These are phyloP conservation scores for Chouioia cunea DNA, from an alignment of 2,888 invertebrate genomes.

Conservation along the genomic window DNA sequence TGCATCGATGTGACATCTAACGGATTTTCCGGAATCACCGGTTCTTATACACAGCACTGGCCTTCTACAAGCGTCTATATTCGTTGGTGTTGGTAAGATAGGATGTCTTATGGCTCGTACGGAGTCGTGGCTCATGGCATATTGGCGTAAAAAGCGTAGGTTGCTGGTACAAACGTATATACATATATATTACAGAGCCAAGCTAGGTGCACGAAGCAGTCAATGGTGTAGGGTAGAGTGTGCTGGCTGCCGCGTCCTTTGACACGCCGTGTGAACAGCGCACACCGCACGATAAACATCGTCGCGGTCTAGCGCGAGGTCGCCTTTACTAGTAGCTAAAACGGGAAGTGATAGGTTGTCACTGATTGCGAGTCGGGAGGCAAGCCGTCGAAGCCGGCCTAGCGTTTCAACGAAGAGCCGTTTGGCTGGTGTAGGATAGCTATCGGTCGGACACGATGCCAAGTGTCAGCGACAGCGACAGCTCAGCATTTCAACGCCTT, in stretches of 20 bases:
- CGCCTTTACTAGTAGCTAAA: background rate
- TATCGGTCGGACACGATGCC: conserved; percentile 51
- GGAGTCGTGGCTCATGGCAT: no score
- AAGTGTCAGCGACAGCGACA: conserved; percentile 50
- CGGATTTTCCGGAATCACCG: no score
- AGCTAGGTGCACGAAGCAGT: conserved; percentile 11
- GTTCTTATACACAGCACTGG: no score
- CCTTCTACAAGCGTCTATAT: no score
- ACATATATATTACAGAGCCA: no score
- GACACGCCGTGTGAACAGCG: conserved; percentile 54
- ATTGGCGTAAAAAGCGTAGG: no score
- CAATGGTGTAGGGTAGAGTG: conserved; percentile 17
- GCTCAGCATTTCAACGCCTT: conserved; percentile 2
- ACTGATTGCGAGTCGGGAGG: background rate
- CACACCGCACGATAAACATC: conserved; percentile 28
- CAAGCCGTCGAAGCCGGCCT: background rate
- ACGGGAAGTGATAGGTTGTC: background rate
- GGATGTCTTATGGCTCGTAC: no score
- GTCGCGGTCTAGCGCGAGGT: background rate
- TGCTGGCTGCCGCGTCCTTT: conserved; percentile 56
- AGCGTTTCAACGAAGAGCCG: conserved; percentile 14
- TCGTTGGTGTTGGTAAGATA: no score
- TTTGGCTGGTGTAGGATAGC: conserved; percentile 45
- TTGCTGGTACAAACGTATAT: no score
- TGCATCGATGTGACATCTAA: no score